Evolutionary conservation across 64 coral and sea anemone genomes (phyloP), one percentile per base, ranked within the genome.

Genomic region (Porites lutea): DNA sequence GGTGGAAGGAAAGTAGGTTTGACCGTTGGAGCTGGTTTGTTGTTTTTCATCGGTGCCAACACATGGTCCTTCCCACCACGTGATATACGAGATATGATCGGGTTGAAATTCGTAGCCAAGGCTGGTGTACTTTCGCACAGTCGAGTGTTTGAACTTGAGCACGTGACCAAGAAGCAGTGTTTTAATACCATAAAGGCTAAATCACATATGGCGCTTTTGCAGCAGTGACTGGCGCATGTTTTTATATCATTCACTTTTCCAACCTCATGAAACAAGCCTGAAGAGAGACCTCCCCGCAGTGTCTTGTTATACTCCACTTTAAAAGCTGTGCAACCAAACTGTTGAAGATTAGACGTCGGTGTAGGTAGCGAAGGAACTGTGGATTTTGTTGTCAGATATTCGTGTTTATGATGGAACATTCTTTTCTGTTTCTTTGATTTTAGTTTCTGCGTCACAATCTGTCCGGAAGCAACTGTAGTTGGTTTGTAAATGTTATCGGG

Each of bases 131-230:
- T 90, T 49, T 91, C 89, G 64, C 97, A 99, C 59, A 93, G 57
- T 13, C 90, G n/a, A 8, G 57, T 51, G 75, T 93, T 88, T 2
- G 88, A 80, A 84, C 62, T 84, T 63, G 81, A 84, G 63, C 97
- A 99, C 6, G 97, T 96, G 16, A 96, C 97, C 66, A 99, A 85
- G 43, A 93, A 96, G 19, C 97, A 99, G 52, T 87, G 94, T 13
- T 89, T 62, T 5, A 94, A 72, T 53, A 96, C 81, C 97, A 99
- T 96, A 65, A 99, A 93, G 5, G 97, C 94, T 52, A 99, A 50
- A 86, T 99, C 91, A 82, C 97, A 99, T 14, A 94, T 90, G 15
- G 79, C 86, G 69, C 81, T 93, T n/a, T 18, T 45, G 79, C 97
- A 99, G 52, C 97, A 99, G 58, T 78, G 85, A 27, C 83, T 60